These are phyloP conservation scores for Xyrichtys novacula DNA, from an alignment of 2,797 vertebrate species.

Conservation along the genomic window DNA sequence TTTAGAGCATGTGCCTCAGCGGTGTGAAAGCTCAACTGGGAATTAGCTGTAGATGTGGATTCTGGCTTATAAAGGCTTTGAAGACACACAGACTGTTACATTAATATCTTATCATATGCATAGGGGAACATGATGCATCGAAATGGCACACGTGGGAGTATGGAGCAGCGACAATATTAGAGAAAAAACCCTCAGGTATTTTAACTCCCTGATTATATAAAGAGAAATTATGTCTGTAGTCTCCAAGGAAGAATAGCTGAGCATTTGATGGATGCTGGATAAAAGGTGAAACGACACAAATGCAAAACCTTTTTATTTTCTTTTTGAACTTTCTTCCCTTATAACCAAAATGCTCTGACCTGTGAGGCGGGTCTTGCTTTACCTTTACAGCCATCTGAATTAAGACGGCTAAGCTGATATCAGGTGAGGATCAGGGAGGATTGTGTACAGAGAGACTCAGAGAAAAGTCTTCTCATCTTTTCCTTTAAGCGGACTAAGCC, in stretches of 20 bases:
- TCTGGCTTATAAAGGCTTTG: slow-evolving; percentile 8
- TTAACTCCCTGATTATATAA: neutral
- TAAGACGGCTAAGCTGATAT: slow-evolving; percentile 33
- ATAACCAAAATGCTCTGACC: slow-evolving; percentile 31
- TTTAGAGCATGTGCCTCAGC: neutral
- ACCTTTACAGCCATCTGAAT: slow-evolving; percentile 38
- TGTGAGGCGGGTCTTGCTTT: slow-evolving; percentile 21
- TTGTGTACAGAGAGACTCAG: slow-evolving; percentile 1
- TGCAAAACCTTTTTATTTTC: too few species aligned
- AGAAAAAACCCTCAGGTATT: neutral
- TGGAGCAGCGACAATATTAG: neutral
- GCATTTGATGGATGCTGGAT: slow-evolving; percentile 1
- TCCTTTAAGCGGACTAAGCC: slow-evolving; percentile 5
- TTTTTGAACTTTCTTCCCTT: slow-evolving; percentile 21
- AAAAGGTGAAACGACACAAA: slow-evolving; percentile 1
- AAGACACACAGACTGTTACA: slow-evolving; percentile 22
- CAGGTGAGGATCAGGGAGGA: slow-evolving; percentile 33
- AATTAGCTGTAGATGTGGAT: slow-evolving; percentile 38
- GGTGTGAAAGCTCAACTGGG: slow-evolving; percentile 26
- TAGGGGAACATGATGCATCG: neutral
- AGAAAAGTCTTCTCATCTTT: neutral
- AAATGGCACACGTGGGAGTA: neutral
- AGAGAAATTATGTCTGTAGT: neutral
- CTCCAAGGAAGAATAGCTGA: neutral
- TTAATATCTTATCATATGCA: slow-evolving; percentile 20